A percentile compares a stretch with the other conserved stretches of the same genome.
Evolutionary conservation across 1,140 invertebrate genomes (phyloP).

Genomic region (Nymphalis io): DNA sequence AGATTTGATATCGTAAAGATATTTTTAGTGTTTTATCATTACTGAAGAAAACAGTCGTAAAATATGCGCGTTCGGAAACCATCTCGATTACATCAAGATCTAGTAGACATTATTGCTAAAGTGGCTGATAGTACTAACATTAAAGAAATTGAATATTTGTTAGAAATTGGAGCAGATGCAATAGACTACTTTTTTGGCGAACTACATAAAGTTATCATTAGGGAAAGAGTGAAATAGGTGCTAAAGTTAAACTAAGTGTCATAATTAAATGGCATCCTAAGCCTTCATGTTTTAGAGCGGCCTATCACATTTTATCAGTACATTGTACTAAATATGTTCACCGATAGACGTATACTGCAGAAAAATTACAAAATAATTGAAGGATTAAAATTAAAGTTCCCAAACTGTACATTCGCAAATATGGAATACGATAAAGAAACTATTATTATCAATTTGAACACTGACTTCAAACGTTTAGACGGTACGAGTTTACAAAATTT

Average conservation of each 20-base stretch:
- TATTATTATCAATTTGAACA: slow-evolving; percentile 40
- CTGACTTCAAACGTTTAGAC: slow-evolving; percentile 41
- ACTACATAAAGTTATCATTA: slow-evolving; percentile 51
- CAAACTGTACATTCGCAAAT: slow-evolving; percentile 51
- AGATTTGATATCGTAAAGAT: slow-evolving; percentile 12
- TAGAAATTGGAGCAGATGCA: slow-evolving; percentile 49
- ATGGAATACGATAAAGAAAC: slow-evolving; percentile 54
- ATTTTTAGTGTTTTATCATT: slow-evolving; percentile 36
- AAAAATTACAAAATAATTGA: slow-evolving; percentile 49
- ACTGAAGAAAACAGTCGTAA: slow-evolving; percentile 22
- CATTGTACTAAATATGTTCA: slow-evolving; percentile 47
- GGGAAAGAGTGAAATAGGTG: slow-evolving; percentile 47
- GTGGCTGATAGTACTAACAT: slow-evolving; percentile 49
- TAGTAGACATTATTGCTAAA: slow-evolving; percentile 57
- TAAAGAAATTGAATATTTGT: slow-evolving; percentile 47
- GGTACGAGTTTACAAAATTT: slow-evolving; percentile 51
- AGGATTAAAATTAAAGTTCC: slow-evolving; percentile 65
- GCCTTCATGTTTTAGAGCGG: slow-evolving; percentile 47
- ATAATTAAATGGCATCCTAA: slow-evolving; percentile 61
- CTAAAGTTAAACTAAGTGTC: slow-evolving; percentile 47
- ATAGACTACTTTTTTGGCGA: slow-evolving; percentile 54
- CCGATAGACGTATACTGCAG: slow-evolving; percentile 65
- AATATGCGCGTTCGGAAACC: slow-evolving; percentile 58
- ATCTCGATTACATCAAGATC: slow-evolving; percentile 51
- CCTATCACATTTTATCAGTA: slow-evolving; percentile 50